Evolutionary conservation across 2,888 invertebrate species (phyloP).

Genomic region (Lithosia quadra): DNA sequence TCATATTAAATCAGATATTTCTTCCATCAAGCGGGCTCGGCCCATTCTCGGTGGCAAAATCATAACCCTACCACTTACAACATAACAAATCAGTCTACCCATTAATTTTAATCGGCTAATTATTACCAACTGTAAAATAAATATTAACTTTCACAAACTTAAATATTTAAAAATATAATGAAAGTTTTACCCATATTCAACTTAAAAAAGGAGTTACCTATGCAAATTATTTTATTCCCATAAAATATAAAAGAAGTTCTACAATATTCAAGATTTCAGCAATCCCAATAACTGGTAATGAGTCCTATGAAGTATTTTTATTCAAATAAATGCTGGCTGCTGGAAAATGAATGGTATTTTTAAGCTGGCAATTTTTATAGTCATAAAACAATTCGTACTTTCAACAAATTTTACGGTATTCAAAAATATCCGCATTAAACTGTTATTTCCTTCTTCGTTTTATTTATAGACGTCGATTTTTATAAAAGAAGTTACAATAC

Average conservation of each 20-base stretch:
- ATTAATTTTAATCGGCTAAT: background rate
- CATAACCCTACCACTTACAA: background rate
- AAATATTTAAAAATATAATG: slow-evolving; percentile 1
- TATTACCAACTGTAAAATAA: background rate
- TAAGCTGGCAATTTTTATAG: slow-evolving; percentile 10
- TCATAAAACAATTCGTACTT: background rate
- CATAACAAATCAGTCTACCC: background rate
- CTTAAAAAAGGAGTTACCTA: background rate
- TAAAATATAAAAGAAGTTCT: slow-evolving; percentile 4
- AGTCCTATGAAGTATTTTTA: slow-evolving; percentile 5
- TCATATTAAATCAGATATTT: too few relatives aligned
- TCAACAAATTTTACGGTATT: background rate
- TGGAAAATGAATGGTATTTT: slow-evolving; percentile 10
- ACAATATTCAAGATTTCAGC: slow-evolving; percentile 18
- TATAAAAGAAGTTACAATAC: too few relatives aligned
- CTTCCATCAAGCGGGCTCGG: too few relatives aligned
- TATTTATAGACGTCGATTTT: too few relatives aligned
- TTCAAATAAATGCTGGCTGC: slow-evolving; percentile 11
- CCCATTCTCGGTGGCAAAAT: background rate
- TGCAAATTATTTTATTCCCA: slow-evolving; percentile 6
- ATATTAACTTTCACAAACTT: background rate
- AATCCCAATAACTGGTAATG: slow-evolving; percentile 12
- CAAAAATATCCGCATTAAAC: too few relatives aligned
- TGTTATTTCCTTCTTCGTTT: too few relatives aligned
- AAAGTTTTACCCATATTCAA: background rate